phyloP scores from a whole-genome alignment of 2,797 vertebrate species.

The Myotis daubentonii region DNA sequence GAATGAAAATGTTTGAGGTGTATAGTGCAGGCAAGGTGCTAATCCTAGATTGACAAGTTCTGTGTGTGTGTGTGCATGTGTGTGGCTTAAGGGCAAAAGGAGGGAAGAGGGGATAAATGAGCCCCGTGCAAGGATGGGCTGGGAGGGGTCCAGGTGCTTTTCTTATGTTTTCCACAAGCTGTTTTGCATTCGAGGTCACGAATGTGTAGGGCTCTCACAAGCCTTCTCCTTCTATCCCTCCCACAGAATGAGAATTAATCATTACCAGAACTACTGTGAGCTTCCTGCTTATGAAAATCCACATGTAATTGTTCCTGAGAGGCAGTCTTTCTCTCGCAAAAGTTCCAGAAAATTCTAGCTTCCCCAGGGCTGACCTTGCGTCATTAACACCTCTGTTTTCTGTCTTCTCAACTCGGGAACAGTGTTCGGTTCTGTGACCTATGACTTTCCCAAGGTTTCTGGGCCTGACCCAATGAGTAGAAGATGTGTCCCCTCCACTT shows the following conservation, averaged over 20 bases:
- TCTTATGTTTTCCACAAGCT: neutral
- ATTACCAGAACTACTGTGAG: neutral
- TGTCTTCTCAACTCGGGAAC: neutral
- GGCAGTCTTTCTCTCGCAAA: constrained; percentile 19
- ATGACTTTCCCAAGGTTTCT: neutral
- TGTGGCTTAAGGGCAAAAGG: neutral
- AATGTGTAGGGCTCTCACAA: neutral
- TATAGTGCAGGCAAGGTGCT: constrained; percentile 9
- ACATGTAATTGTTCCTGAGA: neutral
- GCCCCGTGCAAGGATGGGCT: neutral
- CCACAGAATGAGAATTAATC: neutral
- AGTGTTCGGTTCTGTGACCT: neutral
- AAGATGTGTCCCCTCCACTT: neutral
- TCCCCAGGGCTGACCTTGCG: neutral
- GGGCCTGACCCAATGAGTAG: neutral
- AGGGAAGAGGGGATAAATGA: neutral
- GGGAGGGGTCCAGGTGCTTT: neutral
- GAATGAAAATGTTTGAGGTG: constrained; percentile 38
- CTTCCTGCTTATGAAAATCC: constrained; percentile 27
- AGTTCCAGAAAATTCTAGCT: constrained; percentile 19
- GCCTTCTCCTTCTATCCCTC: neutral
- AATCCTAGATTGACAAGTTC: neutral
- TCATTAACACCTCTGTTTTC: neutral
- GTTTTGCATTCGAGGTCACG: neutral
- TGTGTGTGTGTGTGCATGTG: neutral